These are phyloP conservation scores for Cabera pusaria DNA, from an alignment of 2,888 invertebrate species.

Conservation along the genomic window DNA sequence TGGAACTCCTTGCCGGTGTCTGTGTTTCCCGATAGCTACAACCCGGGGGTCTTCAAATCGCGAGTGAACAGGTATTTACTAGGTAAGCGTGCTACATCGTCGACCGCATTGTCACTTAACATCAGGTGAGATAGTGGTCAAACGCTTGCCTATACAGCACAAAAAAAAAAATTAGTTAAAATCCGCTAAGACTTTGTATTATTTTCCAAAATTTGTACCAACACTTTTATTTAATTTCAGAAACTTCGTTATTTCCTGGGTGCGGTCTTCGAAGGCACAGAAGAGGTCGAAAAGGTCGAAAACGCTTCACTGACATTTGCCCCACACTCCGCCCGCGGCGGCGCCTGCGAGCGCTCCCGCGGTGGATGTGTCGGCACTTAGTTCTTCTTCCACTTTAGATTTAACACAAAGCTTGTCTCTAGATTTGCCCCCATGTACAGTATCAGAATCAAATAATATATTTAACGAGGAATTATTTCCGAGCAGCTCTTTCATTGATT, in stretches of 20 bases:
- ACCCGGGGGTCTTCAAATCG: no score
- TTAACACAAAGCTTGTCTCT: conserved; percentile 4
- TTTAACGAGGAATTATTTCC: conserved; percentile 10
- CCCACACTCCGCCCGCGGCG: conserved; percentile 25
- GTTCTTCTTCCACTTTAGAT: conserved; percentile 12
- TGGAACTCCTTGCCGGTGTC: no score
- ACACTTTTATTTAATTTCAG: conserved; percentile 52
- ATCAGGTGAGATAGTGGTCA: no score
- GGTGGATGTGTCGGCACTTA: conserved; percentile 25
- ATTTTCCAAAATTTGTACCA: no score
- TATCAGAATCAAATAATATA: conserved; percentile 2
- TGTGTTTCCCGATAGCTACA: no score
- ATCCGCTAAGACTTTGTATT: neutral
- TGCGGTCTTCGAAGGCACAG: conserved; percentile 61
- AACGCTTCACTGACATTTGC: conserved; percentile 55
- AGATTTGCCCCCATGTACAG: conserved; percentile 9
- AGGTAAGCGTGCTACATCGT: no score
- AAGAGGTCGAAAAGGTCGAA: conserved; percentile 70
- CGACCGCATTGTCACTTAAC: no score
- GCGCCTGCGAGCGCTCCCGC: conserved; percentile 10
- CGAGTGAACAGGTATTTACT: no score
- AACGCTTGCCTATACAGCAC: no score
- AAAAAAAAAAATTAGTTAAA: neutral
- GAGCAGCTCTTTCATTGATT: conserved; percentile 5
- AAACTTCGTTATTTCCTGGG: conserved; percentile 68